Base-by-base conservation (phyloP, 1,140 invertebrate species). In the Heliothis subflexa region DNA sequence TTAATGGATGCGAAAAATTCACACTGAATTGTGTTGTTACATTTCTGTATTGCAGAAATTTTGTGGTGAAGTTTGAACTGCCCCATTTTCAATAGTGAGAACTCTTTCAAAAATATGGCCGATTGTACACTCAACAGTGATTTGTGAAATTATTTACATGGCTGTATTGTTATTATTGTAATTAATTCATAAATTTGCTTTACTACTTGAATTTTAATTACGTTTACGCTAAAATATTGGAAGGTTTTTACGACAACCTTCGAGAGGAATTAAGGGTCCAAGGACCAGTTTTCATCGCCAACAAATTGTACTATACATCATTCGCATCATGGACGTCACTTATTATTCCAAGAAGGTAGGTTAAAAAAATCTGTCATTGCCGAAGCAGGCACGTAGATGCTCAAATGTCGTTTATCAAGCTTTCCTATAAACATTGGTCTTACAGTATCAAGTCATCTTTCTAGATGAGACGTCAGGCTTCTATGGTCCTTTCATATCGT, bases 371-470 rank as follows among this genome's bases (percentile, higher is more conserved):
- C 45, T 21, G 66, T 78, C 66, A 71, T 61, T 71, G 52, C 54
- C 45, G 66, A 1, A 13, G 12, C 64, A 33, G 16, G 25, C 66
- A 71, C 64, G 66, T 71, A 78, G 54, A 62, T 47, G 12, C 76
- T 62, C 14, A 33, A 11, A 78, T 57, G 52, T 78, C 76, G 76
- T 78, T 78, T 78, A 59, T 78, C 76, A 78, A 21, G 76, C 76
- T 78, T 71, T 62, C 66, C 55, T 71, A 70, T 70, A 47, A 78
- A 33, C 76, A 78, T 78, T 66, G 50, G 66, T 78, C 76, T 71
- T 49, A 71, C 52, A 21, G 76, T 78, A 70, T 78, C 66, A 78
- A 71, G 66, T 62, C 64, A 71, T 78, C 66, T 71, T 78, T 68
- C 74, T 64, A 61, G 57, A 25, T 49, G 66, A 52, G 47, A 52